Evolutionary conservation across 2,888 invertebrate genomes (phyloP).

Genomic region (Lasioglossum morio): DNA sequence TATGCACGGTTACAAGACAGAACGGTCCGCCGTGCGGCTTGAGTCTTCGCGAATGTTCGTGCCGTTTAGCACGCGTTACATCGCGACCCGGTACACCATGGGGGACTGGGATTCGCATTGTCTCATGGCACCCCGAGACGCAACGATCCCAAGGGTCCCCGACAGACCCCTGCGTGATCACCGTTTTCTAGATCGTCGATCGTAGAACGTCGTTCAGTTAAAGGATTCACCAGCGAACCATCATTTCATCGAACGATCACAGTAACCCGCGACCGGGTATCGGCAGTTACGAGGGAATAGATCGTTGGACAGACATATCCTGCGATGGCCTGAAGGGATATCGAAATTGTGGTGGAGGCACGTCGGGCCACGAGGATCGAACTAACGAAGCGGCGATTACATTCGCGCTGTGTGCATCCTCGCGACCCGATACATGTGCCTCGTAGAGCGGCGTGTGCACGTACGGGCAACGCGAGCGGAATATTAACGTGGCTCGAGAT

Average conservation of each 20-base stretch:
- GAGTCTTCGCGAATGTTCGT: constrained; percentile 49
- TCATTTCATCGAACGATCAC: neutral
- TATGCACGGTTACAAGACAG: neutral
- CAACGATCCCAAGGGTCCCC: neutral
- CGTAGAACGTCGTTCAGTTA: neutral
- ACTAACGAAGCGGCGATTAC: constrained; percentile 46
- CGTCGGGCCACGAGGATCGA: constrained; percentile 35
- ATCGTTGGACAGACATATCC: neutral
- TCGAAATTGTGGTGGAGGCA: constrained; percentile 35
- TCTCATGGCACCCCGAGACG: constrained; percentile 45
- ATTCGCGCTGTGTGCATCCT: constrained; percentile 48
- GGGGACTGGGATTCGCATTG: constrained; percentile 46
- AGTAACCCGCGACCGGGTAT: neutral
- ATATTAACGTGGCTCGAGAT: constrained; percentile 58
- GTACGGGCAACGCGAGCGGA: constrained; percentile 47
- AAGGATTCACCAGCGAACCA: neutral
- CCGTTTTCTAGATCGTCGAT: neutral
- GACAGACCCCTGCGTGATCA: neutral
- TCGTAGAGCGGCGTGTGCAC: constrained; percentile 24
- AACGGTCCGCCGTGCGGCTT: constrained; percentile 11
- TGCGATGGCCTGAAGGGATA: constrained; percentile 40
- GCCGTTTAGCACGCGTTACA: constrained; percentile 35
- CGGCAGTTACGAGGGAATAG: constrained; percentile 13
- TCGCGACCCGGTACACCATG: constrained; percentile 41
- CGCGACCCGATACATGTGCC: constrained; percentile 21